Evolutionary conservation across 1,140 invertebrate genomes (phyloP).

Genomic region (Camponotus pennsylvanicus): DNA sequence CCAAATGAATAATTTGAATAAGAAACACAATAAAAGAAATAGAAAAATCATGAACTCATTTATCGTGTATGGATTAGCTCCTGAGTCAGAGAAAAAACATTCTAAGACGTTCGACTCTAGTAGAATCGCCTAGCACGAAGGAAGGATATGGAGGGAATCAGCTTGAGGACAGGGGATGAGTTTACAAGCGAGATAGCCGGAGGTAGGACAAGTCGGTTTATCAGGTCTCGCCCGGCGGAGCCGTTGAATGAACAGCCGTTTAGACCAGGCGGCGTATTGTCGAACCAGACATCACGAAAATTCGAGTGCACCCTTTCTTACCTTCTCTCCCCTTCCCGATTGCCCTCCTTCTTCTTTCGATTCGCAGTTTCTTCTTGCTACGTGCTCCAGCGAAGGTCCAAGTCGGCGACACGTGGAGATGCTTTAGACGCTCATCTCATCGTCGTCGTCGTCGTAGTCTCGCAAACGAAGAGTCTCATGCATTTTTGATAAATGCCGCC

Average conservation of each 20-base stretch:
- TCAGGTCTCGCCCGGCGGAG: slow-evolving; percentile 74
- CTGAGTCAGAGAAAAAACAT: background rate
- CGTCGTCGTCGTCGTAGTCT: slow-evolving; percentile 42
- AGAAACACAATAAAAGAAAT: slow-evolving; percentile 53
- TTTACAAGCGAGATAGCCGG: slow-evolving; percentile 78
- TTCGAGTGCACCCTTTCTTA: slow-evolving; percentile 54
- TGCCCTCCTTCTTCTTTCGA: background rate
- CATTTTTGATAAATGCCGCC: slow-evolving; percentile 71
- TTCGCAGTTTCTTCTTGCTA: slow-evolving; percentile 36
- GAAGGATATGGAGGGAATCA: slow-evolving; percentile 8
- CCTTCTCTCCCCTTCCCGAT: background rate
- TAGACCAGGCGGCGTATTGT: slow-evolving; percentile 77
- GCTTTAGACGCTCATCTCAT: slow-evolving; percentile 11
- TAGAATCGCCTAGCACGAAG: slow-evolving; percentile 10
- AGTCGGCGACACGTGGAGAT: slow-evolving; percentile 49
- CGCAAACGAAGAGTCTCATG: slow-evolving; percentile 67
- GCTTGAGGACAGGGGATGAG: slow-evolving; percentile 22
- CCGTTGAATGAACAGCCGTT: slow-evolving; percentile 78
- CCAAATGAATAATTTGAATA: slow-evolving; percentile 59
- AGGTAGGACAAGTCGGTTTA: slow-evolving; percentile 77
- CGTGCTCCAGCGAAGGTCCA: background rate
- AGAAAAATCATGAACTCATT: background rate
- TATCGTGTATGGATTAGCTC: slow-evolving; percentile 13
- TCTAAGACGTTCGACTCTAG: background rate
- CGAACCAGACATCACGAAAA: slow-evolving; percentile 73